phyloP scores from a whole-genome alignment of 2,888 invertebrate genomes.

The Tenthredo notha region DNA sequence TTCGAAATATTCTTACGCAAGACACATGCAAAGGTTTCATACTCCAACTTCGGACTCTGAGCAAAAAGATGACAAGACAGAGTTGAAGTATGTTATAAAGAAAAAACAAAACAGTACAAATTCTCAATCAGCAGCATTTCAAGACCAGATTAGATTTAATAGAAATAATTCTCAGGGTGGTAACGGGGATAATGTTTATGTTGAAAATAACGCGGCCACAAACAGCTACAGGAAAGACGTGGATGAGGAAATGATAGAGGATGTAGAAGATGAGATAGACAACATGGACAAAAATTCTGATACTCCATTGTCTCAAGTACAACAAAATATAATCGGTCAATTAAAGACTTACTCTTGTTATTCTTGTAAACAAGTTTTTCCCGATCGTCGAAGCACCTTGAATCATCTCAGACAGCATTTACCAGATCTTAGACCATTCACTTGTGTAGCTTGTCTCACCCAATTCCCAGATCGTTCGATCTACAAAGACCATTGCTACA shows the following conservation, averaged over 20 bases:
- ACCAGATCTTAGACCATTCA: slow-evolving; percentile 73
- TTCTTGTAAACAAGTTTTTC: slow-evolving; percentile 69
- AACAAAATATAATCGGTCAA: slow-evolving; percentile 75
- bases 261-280: slow-evolving; percentile 69
- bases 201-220: slow-evolving; percentile 56
- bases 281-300: slow-evolving; percentile 68
- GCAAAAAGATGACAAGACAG: slow-evolving; percentile 5
- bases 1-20: slow-evolving; percentile 70
- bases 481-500: slow-evolving; percentile 74
- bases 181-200: slow-evolving; percentile 41
- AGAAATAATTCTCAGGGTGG: slow-evolving; percentile 29
- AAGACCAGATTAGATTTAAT: slow-evolving; percentile 14
- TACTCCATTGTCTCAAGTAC: slow-evolving; percentile 72
- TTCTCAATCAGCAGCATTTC: slow-evolving; percentile 53
- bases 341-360: slow-evolving; percentile 76
- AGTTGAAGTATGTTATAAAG: slow-evolving; percentile 5
- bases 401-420: slow-evolving; percentile 75
- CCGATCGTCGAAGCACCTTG: slow-evolving; percentile 72
- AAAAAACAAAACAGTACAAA: slow-evolving; percentile 14
- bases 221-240: slow-evolving; percentile 56
- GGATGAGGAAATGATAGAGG: slow-evolving; percentile 59
- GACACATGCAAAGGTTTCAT: slow-evolving; percentile 75
- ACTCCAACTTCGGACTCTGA: slow-evolving; percentile 44
- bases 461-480: slow-evolving; percentile 73
- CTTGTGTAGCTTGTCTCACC: slow-evolving; percentile 75